These are phyloP conservation scores for Camelus bactrianus DNA, from an alignment of 2,113 vertebrate species.

Conservation along the genomic window DNA sequence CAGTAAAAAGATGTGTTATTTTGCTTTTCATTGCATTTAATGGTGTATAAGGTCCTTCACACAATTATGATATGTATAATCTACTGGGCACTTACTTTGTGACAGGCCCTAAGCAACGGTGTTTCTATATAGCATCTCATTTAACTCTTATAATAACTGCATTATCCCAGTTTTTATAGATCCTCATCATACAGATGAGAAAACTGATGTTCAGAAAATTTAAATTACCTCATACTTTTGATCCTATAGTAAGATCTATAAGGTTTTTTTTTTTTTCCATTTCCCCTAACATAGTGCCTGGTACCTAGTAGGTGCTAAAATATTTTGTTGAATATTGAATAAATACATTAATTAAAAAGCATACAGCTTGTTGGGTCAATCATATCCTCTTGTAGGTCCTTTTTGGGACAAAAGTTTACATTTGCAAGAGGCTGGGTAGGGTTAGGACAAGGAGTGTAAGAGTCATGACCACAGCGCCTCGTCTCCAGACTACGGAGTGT, in stretches of 20 bases:
- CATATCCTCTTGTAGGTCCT: background rate
- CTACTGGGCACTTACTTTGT: background rate
- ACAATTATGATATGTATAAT: background rate
- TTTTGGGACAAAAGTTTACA: background rate
- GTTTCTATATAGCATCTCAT: background rate
- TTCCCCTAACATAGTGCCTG: background rate
- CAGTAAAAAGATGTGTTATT: background rate
- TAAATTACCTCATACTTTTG: slow-evolving; percentile 10
- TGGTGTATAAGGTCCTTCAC: background rate
- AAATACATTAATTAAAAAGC: slow-evolving; percentile 1
- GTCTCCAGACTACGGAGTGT: background rate
- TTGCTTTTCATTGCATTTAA: background rate
- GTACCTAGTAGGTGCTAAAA: background rate
- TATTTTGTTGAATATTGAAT: slow-evolving; percentile 15
- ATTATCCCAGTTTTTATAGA: background rate
- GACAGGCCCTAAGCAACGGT: background rate
- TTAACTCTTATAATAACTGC: background rate
- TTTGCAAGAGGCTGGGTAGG: background rate
- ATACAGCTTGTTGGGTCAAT: background rate
- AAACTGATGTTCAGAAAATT: background rate
- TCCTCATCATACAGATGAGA: background rate
- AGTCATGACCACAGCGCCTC: background rate
- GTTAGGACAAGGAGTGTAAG: background rate
- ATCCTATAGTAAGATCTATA: background rate
- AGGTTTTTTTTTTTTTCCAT: background rate